Base-by-base conservation (phyloP, 2,888 invertebrate genomes). In the Ferrisia virgata region DNA sequence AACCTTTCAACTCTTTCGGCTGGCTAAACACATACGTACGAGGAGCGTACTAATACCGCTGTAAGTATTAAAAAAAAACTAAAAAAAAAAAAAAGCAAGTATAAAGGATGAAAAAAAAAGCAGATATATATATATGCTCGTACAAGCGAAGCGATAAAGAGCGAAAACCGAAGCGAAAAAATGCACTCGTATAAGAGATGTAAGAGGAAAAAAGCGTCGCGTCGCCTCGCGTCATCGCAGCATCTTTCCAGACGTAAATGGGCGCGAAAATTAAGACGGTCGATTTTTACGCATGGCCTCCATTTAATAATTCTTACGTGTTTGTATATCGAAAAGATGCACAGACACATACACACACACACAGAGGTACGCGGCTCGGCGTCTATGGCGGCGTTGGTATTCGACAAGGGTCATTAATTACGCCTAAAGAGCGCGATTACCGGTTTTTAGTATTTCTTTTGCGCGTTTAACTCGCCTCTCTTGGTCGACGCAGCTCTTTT, bases 391-490 rank as follows among this genome's bases (percentile, higher is more conserved):
- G 58, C 28, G 58, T 64, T n/a, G 58, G 58, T 64, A 64, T 64
- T 64, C 58, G 58, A 64, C 58, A 28, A 64, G 58, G 58, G 58
- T 64, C 58, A 64, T 64, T 64, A 64, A 64, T 64, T 64, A 64
- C 58, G 58, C 58, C 25, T 64, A 64, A 64, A 64, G 58, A 64
- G 58, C 58, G 58, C 58, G 58, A 64, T 64, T 64, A 64, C 58
- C 58, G 58, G 58, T 64, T 64, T 64, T 64, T 64, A 47, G 47
- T 47, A 28, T 25, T 64, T 22, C 58, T 53, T 53, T 53, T 53
- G 53, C 53, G 53, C n/a, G n/a, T 25, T 43, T n/a, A n/a, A n/a
- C n/a, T n/a, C n/a, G n/a, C n/a, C 2, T 15, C 13, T 5, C n/a
- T 43, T 64, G 58, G 6, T 39, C 9, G 25, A 28, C 11, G 28